Evolutionary conservation across 2,113 vertebrate genomes (phyloP).

Genomic region (Oenanthe oenanthe): DNA sequence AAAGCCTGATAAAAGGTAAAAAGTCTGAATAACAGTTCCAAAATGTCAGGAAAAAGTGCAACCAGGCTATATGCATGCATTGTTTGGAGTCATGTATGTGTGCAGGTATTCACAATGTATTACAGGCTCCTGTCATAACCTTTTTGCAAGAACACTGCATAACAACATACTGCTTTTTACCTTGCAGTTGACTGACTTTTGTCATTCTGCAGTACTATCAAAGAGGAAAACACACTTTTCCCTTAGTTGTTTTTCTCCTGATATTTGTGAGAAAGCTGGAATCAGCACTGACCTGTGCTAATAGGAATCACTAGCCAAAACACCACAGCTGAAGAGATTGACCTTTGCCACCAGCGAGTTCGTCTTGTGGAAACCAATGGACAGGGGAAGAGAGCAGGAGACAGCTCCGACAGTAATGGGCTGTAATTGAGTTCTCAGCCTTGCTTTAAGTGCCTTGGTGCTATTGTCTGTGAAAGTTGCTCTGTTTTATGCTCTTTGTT

Average conservation of each 20-base stretch:
- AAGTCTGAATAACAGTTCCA: neutral
- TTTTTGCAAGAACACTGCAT: neutral
- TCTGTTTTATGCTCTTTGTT: conserved; percentile 74
- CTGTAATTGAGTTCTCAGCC: conserved; percentile 76
- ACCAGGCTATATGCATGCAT: neutral
- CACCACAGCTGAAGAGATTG: neutral
- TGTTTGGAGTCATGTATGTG: neutral
- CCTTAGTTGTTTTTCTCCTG: neutral
- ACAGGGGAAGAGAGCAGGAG: conserved; percentile 4
- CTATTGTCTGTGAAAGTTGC: conserved; percentile 76
- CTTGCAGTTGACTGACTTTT: neutral
- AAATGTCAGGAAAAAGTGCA: neutral
- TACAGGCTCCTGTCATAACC: neutral
- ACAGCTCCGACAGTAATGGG: conserved; percentile 56
- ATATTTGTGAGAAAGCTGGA: neutral
- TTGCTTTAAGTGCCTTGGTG: conserved; percentile 69
- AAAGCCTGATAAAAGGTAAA: neutral
- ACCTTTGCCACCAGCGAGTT: conserved; percentile 14
- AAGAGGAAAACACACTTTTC: neutral
- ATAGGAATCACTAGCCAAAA: neutral
- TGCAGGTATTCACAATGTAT: rapidly evolving
- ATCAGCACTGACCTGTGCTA: neutral
- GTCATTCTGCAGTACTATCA: neutral
- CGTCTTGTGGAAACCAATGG: conserved; percentile 11
- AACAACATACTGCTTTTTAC: neutral